Base-by-base conservation (phyloP, 2,113 vertebrate species). In the Potamarius usumacintae region DNA sequence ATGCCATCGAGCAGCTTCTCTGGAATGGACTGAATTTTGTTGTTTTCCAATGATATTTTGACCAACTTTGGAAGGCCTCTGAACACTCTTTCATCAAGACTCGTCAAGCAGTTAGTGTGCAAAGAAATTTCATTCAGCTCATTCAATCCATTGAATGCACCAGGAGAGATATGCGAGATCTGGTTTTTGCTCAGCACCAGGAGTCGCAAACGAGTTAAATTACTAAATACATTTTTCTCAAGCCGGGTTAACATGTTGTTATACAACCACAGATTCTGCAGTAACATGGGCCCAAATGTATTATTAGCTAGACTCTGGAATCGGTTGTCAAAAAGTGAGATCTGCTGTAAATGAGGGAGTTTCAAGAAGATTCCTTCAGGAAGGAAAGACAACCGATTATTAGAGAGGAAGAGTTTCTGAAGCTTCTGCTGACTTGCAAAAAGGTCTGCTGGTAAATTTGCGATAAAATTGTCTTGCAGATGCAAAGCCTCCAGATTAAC, bases 21-120 rank as follows among this genome's bases (percentile, higher is more conserved):
- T 0, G 98, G 96, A 55, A 99, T 94, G 0, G 85, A 85, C 4
- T 90, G 86, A 57, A 99, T 94, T 87, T 92, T 92, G 90, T 99
- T 99, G 90, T 97, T 95, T 91, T 98, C 96, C 90, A 99, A 87
- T 8, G 97, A 98, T 91, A 99, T 91, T 91, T 97, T 97, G 85
- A 95, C 94, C 87, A 99, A 93, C 84, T 91, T 95, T 67, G 93
- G 88, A 78, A 99, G 80, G 12, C 87, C 92, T 17, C 93, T 94
- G 87, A 98, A 96, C 2, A 93, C 92, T 1, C 89, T 93, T 10
- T 91, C 88, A 0, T 96, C 92, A 85, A 98, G 85, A 1, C 86
- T 92, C 60, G 88, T 95, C 63, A 98, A 94, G 0, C 89, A 77
- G 0, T 99, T 99, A 89, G 95, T 96, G 91, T 99, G 97, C 84